Evolutionary conservation across 1,140 invertebrate species (phyloP), one percentile per base, ranked within the genome.

Genomic region (Leptopilina clavipes): DNA sequence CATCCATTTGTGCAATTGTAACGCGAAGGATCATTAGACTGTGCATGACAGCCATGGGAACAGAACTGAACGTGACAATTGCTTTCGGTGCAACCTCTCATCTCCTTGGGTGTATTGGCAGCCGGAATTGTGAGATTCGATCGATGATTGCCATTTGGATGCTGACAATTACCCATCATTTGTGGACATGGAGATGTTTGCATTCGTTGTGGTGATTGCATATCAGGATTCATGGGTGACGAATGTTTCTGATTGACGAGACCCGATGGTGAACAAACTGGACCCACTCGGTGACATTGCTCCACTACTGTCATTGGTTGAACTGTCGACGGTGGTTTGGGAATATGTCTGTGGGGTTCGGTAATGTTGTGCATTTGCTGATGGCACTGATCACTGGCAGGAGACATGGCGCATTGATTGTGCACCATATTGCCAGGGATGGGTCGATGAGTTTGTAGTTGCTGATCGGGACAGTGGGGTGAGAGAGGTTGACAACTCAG

Each of bases 1-100:
- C 87, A 90, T 74, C 80, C 87, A n/a, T 70, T 81, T n/a, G 77
- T 71, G 73, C 78, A 90, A 37, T 79, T 87, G 18, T 87, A 88
- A 52, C 88, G 88, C 70, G 85, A 86, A 72, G 80, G 74, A n/a
- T 81, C 74, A 8, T 31, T 11, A 82, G 48, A 83, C 73, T 73
- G n/a, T 10, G 45, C 7, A 43, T 70, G 74, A 37, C 77, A 81
- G 11, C 71, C 79, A 17, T 84, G 84, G 48, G 76, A 81, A 31
- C 83, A 84, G 25, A 79, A 85, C 40, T 83, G 84, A 11, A 74
- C 43, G 3, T 85, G 87, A 76, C 88, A 90, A 71, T 84, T 89
- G 74, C 81, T 87, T 71, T 85, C 88, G 1, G 83, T 75, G 72
- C 87, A 89, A n/a, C 84, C 79, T 71, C 85, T 86, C 3, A 86